Conservation (phyloP, 1,140 invertebrate genomes). For the Plutomurus gul region DNA sequence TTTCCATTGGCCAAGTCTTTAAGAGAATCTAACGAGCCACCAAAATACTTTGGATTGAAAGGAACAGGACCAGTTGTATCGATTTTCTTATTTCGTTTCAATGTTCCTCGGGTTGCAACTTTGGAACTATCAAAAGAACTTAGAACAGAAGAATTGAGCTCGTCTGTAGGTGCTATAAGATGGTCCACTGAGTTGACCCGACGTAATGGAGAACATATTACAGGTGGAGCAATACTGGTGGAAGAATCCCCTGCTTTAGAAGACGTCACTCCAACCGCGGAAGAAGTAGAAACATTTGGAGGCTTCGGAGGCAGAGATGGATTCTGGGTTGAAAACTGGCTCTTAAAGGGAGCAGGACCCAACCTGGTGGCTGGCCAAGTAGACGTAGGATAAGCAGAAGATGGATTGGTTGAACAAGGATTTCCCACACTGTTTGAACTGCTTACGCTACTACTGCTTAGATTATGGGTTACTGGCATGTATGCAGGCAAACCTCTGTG, state of each 20-base stretch:
- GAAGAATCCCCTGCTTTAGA: neutral
- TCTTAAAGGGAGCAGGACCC: slow-evolving; percentile 51
- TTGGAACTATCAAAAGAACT: slow-evolving; percentile 30
- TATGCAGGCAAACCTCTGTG: slow-evolving; percentile 34
- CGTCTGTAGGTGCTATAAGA: slow-evolving; percentile 39
- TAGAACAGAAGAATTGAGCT: slow-evolving; percentile 51
- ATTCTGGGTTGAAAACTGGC: slow-evolving; percentile 47
- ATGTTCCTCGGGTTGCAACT: slow-evolving; percentile 53
- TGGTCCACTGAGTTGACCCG: slow-evolving; percentile 59
- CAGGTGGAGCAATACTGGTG: neutral
- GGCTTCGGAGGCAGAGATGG: slow-evolving; percentile 52
- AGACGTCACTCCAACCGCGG: too few species aligned
- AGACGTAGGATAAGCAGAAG: slow-evolving; percentile 35
- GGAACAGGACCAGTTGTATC: slow-evolving; percentile 55
- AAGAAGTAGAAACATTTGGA: neutral
- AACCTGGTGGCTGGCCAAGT: slow-evolving; percentile 45
- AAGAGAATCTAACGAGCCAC: slow-evolving; percentile 69
- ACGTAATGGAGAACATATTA: slow-evolving; percentile 43
- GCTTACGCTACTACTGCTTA: slow-evolving; percentile 49
- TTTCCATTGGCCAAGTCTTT: slow-evolving; percentile 59
- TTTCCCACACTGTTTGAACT: slow-evolving; percentile 44
- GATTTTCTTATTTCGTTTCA: slow-evolving; percentile 62
- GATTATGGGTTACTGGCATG: slow-evolving; percentile 28
- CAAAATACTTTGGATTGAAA: slow-evolving; percentile 44
- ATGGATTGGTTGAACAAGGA: neutral